Percentiles rank a stretch among this genome's conserved stretches.
Conservation (phyloP, 1,140 invertebrate species). For the Drosophila pruinosa region DNA sequence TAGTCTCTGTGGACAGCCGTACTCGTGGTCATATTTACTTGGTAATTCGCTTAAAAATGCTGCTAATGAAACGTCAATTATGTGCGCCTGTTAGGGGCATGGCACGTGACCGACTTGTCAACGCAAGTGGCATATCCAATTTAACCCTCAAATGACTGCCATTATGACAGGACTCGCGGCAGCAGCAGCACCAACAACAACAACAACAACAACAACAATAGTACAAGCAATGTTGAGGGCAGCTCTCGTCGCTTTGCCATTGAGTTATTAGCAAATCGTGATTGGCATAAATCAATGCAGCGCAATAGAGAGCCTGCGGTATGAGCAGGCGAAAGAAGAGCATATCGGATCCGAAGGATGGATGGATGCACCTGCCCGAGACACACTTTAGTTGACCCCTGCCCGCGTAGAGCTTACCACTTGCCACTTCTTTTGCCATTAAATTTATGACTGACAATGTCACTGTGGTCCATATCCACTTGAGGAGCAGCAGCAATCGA, state of each 20-base stretch:
- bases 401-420: too few species aligned
- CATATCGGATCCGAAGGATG: too few species aligned
- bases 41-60: constrained; percentile 59
- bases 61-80: constrained; percentile 79
- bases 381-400: constrained; percentile 23
- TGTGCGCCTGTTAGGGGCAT: constrained; percentile 52
- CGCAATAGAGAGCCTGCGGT: background rate
- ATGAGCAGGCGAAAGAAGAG: too few species aligned
- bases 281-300: constrained; percentile 82
- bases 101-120: constrained; percentile 76
- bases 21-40: constrained; percentile 45
- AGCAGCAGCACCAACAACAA: constrained; percentile 6
- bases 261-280: constrained; percentile 81
- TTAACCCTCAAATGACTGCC: constrained; percentile 79
- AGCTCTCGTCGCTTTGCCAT: constrained; percentile 36
- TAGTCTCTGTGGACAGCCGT: background rate
- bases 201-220: constrained; percentile 10
- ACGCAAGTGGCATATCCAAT: constrained; percentile 72
- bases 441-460: constrained; percentile 51
- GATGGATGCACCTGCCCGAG: constrained; percentile 53
- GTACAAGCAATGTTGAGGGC: constrained; percentile 36
- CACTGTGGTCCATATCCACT: background rate
- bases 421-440: constrained; percentile 24
- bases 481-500: background rate
- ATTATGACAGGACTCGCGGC: constrained; percentile 65